Evolutionary conservation across 2,888 invertebrate species (phyloP), one percentile per base, ranked within the genome.

Genomic region (Cosmorhoe ocellata): DNA sequence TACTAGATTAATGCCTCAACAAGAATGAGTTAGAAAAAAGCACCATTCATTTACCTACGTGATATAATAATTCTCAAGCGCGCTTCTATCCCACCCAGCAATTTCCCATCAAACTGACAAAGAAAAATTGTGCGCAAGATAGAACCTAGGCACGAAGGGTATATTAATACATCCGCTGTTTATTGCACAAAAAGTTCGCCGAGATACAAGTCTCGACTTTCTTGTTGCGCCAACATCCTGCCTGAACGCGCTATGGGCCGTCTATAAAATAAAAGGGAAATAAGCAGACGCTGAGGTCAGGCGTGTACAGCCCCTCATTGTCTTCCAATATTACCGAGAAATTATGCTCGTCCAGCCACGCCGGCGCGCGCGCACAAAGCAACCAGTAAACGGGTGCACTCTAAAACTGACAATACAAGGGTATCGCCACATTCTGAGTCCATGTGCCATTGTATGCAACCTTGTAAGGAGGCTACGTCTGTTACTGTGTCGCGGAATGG

Each of bases 211-310:
- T 46, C 52, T 59, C 46, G 51, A 33, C 46, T 66, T 73, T 73
- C 75, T 80, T 77, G 68, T 77, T 77, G 68, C 62, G 55, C 54
- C 63, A 61, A 67, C 77, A 78, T 77, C 76, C 78, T 76, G 74
- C 63, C 68, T 58, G 55, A 58, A 36, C 58, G 61, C 62, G 67
- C 66, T 65, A 66, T 66, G 71, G 68, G 56, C 56, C 56, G 64
- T 79, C 76, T 80, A 81, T 78, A 81, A 81, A 83, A 84, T 81
- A 82, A 80, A 78, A 81, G 62, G 69, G 63, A 79, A 84, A 80
- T 79, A 79, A 76, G 71, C 70, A 71, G 77, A 79, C 81, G 77
- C 74, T 71, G 74, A 75, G 86, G 84, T 86, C 85, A 80, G 66
- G 64, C 79, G 77, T 80, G 79, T 74, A 65, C 69, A 75, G 78